Percentiles rank a stretch among this genome's conserved stretches.
Conservation (phyloP, 2,888 invertebrate genomes). For the Lithophane leautieri region DNA sequence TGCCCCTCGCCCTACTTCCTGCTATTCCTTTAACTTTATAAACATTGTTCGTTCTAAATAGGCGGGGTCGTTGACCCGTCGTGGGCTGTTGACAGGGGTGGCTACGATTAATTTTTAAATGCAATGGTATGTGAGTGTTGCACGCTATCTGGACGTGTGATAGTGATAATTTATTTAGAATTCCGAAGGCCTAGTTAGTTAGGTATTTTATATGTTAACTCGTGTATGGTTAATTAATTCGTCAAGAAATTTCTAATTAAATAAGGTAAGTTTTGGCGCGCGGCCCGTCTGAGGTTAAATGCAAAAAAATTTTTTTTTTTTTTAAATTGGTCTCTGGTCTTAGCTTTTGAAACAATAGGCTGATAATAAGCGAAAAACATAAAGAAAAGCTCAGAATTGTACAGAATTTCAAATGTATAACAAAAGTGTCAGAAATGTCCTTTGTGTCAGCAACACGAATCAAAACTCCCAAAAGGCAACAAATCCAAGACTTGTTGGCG, state of each 20-base stretch:
- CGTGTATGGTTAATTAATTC: too few relatives aligned
- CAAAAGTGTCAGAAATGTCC: constrained; percentile 6
- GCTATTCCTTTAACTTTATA: constrained; percentile 80
- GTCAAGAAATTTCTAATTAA: too few relatives aligned
- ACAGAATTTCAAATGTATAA: neutral
- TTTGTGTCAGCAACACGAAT: neutral
- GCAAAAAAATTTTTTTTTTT: too few relatives aligned
- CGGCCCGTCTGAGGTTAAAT: too few relatives aligned
- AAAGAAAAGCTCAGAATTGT: neutral
- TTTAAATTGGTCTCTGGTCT: too few relatives aligned
- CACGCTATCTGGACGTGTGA: constrained; percentile 78
- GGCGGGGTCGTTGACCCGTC: constrained; percentile 84
- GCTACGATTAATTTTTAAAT: constrained; percentile 87
- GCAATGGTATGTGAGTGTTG: constrained; percentile 80
- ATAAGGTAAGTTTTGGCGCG: too few relatives aligned
- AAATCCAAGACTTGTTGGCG: constrained; percentile 20
- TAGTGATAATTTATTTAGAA: constrained; percentile 63
- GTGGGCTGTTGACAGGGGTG: constrained; percentile 84
- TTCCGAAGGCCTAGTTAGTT: constrained; percentile 29
- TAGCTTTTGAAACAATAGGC: neutral
- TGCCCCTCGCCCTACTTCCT: constrained; percentile 81
- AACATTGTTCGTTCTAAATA: constrained; percentile 86
- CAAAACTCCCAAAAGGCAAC: constrained; percentile 13
- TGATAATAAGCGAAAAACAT: neutral
- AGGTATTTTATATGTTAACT: constrained; percentile 2